A percentile compares a stretch with the other conserved stretches of the same genome.
phyloP scores from a whole-genome alignment of 1,140 invertebrate species.

The Branchinecta lynchi region DNA sequence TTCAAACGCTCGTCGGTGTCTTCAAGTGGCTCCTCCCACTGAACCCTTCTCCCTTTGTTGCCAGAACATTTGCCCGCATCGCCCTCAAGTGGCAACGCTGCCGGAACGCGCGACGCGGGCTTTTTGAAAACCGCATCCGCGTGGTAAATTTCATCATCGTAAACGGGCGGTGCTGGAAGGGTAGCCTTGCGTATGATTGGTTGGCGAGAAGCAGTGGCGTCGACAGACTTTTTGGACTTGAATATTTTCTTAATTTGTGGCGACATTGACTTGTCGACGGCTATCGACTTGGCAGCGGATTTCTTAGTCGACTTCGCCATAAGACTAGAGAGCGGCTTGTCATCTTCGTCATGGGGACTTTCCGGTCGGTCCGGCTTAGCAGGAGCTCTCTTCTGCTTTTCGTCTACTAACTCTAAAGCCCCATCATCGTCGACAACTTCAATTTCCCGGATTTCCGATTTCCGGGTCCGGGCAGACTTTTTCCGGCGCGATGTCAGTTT shows the following conservation, averaged over 20 bases:
- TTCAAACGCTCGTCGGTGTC: neutral
- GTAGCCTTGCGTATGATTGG: neutral
- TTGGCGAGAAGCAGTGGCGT: neutral
- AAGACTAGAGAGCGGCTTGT: neutral
- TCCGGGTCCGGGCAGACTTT: neutral
- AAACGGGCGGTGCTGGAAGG: neutral
- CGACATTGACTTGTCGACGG: neutral
- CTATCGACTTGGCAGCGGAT: neutral
- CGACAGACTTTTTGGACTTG: neutral
- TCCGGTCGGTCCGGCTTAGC: neutral
- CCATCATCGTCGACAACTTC: neutral
- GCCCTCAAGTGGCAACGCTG: neutral
- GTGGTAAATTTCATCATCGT: neutral
- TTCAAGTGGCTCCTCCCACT: neutral
- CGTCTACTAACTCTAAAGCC: neutral
- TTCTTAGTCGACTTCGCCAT: neutral
- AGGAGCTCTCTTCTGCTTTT: neutral
- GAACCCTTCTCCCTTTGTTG: neutral
- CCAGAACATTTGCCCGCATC: neutral
- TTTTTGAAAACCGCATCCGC: constrained; percentile 6
- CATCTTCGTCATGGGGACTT: neutral
- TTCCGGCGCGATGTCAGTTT: too few relatives aligned
- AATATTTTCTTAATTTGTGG: neutral
- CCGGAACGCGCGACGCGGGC: neutral
- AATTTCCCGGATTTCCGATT: neutral